A percentile compares a stretch with the other conserved stretches of the same genome.
These are phyloP conservation scores for Tetranychus truncatus DNA, from an alignment of 2,888 invertebrate genomes.

Conservation along the genomic window DNA sequence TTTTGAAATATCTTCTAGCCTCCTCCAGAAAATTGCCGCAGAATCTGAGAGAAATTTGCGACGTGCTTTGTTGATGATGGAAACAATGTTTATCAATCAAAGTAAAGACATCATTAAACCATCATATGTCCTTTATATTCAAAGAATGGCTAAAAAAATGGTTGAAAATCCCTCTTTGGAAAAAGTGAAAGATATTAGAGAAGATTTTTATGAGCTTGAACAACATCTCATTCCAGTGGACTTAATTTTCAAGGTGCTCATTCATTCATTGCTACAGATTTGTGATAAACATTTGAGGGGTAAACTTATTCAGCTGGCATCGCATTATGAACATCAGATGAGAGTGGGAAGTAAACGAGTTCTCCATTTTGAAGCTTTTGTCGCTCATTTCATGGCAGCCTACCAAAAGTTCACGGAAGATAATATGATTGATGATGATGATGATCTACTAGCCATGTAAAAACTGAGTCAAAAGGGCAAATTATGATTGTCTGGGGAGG, in stretches of 20 bases:
- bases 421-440: neutral
- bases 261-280: slow-evolving; percentile 63
- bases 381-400: slow-evolving; percentile 69
- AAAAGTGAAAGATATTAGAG: slow-evolving; percentile 7
- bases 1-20: slow-evolving; percentile 50
- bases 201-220: slow-evolving; percentile 62
- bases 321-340: slow-evolving; percentile 77
- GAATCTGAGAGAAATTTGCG: slow-evolving; percentile 71
- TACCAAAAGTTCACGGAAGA: neutral
- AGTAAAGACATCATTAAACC: neutral
- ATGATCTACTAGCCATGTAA: neutral
- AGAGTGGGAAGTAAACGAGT: slow-evolving; percentile 79
- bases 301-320: slow-evolving; percentile 64
- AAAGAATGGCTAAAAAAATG: slow-evolving; percentile 64
- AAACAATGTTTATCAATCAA: slow-evolving; percentile 14
- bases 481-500: too few species aligned
- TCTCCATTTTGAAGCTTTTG: slow-evolving; percentile 91
- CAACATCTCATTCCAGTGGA: slow-evolving; percentile 83
- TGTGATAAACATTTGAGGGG: slow-evolving; percentile 48
- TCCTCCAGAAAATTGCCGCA: slow-evolving; percentile 56
- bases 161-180: neutral
- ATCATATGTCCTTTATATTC: neutral
- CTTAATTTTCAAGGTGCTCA: slow-evolving; percentile 67
- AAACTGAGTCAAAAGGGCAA: neutral
- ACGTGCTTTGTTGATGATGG: slow-evolving; percentile 64